A percentile compares a stretch with the other conserved stretches of the same genome.
Evolutionary conservation across 92 coral and sea anemone species (phyloP).

Genomic region (Parazoanthus swiftii): DNA sequence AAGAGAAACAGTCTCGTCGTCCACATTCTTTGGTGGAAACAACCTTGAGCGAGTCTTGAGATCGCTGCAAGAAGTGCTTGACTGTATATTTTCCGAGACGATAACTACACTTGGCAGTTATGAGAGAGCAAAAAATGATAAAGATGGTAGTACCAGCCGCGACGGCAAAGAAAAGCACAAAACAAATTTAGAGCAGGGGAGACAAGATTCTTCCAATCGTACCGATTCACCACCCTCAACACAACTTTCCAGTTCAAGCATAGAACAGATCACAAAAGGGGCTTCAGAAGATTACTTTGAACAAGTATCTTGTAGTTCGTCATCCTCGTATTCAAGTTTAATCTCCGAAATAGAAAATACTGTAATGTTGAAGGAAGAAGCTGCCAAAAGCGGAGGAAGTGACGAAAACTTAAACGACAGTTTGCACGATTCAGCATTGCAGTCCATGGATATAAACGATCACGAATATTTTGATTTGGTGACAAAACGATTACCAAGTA

Average conservation of each 20-base stretch:
- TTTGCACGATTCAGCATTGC: background rate
- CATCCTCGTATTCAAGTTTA: constrained; percentile 39
- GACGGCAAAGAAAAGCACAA: background rate
- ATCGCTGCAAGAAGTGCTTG: constrained; percentile 36
- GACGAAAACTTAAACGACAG: background rate
- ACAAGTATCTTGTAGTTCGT: constrained; percentile 17
- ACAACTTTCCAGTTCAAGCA: background rate
- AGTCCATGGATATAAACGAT: background rate
- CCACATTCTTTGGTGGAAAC: background rate
- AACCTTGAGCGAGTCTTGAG: constrained; percentile 33
- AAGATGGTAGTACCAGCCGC: background rate
- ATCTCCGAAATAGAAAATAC: constrained; percentile 20
- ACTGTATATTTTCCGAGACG: constrained; percentile 34
- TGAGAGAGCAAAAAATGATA: constrained; percentile 13
- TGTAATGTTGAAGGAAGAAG: background rate
- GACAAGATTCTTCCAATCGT: background rate
- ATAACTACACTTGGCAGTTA: constrained; percentile 29
- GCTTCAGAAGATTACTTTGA: constrained; percentile 1
- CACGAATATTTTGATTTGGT: background rate
- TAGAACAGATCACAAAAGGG: background rate
- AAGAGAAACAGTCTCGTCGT: background rate
- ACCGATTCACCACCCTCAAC: background rate
- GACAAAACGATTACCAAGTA: background rate
- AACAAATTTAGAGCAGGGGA: background rate
- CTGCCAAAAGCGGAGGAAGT: background rate